Evolutionary conservation across 2,113 vertebrate species (phyloP).

Genomic region (Ptilonorhynchus violaceus): DNA sequence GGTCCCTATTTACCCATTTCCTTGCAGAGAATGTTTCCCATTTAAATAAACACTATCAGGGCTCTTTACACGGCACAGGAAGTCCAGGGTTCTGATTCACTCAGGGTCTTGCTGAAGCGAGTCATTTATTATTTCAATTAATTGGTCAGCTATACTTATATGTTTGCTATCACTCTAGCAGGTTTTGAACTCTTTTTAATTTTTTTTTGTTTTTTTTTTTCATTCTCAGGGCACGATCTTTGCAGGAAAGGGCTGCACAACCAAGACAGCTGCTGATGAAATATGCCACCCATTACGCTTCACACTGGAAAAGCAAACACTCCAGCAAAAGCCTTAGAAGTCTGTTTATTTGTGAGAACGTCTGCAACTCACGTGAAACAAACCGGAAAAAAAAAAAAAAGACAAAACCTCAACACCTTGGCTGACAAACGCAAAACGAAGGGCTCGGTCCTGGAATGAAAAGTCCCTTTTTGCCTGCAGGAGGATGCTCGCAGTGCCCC

Average conservation of each 20-base stretch:
- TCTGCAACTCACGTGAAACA: slow-evolving; percentile 28
- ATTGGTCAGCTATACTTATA: slow-evolving; percentile 39
- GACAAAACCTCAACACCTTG: slow-evolving; percentile 13
- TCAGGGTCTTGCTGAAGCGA: slow-evolving; percentile 26
- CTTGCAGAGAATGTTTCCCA: slow-evolving; percentile 46
- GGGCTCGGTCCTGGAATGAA: not conserved
- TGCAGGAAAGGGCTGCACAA: slow-evolving; percentile 44
- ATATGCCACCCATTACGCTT: slow-evolving; percentile 69
- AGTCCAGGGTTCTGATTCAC: slow-evolving; percentile 36
- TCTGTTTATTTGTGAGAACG: slow-evolving; percentile 68
- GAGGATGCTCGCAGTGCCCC: not conserved
- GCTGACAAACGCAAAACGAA: slow-evolving; percentile 45
- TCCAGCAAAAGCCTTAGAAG: slow-evolving; percentile 28
- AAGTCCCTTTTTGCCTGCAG: not conserved
- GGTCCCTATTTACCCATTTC: slow-evolving; percentile 39
- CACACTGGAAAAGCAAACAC: slow-evolving; percentile 63
- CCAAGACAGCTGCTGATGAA: slow-evolving; percentile 62
- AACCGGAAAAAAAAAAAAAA: slow-evolving; percentile 66
- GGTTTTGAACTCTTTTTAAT: slow-evolving; percentile 12
- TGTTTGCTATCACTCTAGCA: slow-evolving; percentile 23
- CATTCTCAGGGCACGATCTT: slow-evolving; percentile 10
- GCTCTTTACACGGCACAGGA: slow-evolving; percentile 36
- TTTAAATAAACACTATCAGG: slow-evolving; percentile 48
- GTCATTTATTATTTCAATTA: slow-evolving; percentile 67
- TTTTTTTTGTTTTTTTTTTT: not conserved